Percentiles rank a stretch among this genome's conserved stretches.
Evolutionary conservation across 2,888 invertebrate species (phyloP).

Genomic region (Oligia latruncula): DNA sequence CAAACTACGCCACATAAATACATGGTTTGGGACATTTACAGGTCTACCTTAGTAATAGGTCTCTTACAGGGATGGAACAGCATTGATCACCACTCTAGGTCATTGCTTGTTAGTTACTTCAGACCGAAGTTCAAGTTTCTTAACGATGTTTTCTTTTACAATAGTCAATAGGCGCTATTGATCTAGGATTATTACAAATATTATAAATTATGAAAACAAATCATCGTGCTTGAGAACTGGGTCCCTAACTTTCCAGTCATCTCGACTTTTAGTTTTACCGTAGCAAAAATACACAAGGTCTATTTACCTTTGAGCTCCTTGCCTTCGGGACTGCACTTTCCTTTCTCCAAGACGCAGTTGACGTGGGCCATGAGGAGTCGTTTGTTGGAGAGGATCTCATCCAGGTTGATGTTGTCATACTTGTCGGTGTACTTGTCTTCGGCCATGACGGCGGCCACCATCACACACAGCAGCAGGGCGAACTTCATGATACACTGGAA

Average conservation of each 20-base stretch:
- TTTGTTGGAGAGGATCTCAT: conserved; percentile 92
- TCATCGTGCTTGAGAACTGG: background rate
- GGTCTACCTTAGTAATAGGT: background rate
- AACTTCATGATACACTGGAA: conserved; percentile 74
- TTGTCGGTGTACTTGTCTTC: conserved; percentile 90
- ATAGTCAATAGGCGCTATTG: background rate
- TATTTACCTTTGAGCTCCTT: conserved; percentile 92
- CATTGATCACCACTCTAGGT: background rate
- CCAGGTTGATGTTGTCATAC: conserved; percentile 92
- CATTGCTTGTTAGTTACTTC: background rate
- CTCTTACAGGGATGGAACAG: background rate
- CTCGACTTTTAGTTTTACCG: background rate
- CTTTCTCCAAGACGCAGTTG: conserved; percentile 91
- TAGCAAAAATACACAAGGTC: background rate
- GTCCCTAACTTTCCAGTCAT: background rate
- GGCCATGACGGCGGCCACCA: conserved; percentile 70
- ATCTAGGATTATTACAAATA: background rate
- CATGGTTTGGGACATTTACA: background rate
- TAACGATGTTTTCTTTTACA: no score
- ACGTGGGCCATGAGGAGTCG: conserved; percentile 92
- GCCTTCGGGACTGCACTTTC: conserved; percentile 92
- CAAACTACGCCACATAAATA: background rate
- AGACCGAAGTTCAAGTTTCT: background rate
- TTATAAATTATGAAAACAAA: background rate
- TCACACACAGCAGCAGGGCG: conserved; percentile 70